Conservation (phyloP, 2,113 vertebrate genomes). For the Halcyon malimbica region DNA sequence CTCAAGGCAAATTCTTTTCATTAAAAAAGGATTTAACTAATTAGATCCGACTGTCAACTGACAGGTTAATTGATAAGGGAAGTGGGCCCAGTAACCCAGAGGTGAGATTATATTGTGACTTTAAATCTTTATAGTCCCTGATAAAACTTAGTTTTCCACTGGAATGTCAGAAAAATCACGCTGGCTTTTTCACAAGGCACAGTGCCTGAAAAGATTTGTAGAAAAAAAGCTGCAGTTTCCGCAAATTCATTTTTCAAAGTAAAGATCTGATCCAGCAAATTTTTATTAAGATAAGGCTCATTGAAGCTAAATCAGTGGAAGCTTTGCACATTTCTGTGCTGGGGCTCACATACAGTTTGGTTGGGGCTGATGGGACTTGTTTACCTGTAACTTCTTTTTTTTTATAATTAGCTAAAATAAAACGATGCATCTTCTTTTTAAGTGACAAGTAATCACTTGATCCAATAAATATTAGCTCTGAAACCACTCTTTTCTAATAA, state of each 20-base stretch:
- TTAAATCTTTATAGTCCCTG: constrained; percentile 10
- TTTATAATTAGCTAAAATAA: not conserved
- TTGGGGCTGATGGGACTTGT: not conserved
- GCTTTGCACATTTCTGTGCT: not conserved
- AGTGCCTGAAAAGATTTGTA: not conserved
- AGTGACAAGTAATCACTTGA: not conserved
- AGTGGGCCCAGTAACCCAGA: constrained; percentile 35
- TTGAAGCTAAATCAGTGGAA: not conserved
- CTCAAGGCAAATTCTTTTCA: constrained; percentile 70
- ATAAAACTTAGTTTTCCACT: not conserved
- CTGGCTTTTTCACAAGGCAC: not conserved
- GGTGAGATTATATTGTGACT: constrained; percentile 33
- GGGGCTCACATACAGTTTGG: not conserved
- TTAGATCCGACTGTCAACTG: constrained; percentile 52
- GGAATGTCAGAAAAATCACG: not conserved
- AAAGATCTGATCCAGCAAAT: not conserved
- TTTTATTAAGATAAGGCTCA: not conserved
- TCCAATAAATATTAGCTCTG: not conserved
- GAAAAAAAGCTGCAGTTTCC: not conserved
- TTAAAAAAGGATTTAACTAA: constrained; percentile 73
- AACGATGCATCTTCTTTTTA: not conserved
- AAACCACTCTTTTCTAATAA: not conserved
- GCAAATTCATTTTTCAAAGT: not conserved
- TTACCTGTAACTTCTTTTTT: not conserved
- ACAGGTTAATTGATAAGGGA: constrained; percentile 73